These are phyloP conservation scores for Rapana venosa DNA, from an alignment of 2,888 invertebrate genomes.

Conservation along the genomic window DNA sequence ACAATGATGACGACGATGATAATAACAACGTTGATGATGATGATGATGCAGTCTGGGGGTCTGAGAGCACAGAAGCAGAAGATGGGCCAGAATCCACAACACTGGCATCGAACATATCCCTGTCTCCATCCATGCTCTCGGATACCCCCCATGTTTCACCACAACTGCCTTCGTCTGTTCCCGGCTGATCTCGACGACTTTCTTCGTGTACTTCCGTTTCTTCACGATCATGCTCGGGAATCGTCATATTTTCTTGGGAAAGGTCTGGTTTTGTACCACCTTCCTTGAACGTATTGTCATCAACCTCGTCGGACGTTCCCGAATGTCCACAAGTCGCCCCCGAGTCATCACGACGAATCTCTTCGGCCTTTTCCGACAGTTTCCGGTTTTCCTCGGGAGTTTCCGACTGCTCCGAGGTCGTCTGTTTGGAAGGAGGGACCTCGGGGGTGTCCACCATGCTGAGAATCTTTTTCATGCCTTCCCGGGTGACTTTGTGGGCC, in stretches of 20 bases:
- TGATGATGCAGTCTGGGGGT: no score
- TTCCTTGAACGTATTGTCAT: no score
- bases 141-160: not conserved
- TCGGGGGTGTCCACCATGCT: conserved; percentile 84
- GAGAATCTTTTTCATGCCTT: conserved; percentile 92
- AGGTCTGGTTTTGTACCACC: not conserved
- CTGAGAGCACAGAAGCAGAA: no score
- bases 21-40: no score
- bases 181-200: not conserved
- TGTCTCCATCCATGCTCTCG: not conserved
- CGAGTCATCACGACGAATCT: no score
- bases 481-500: conserved; percentile 93
- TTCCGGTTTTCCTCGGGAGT: no score
- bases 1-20: no score
- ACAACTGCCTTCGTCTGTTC: not conserved
- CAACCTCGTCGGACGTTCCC: no score
- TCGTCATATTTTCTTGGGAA: not conserved
- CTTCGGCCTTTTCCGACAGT: no score
- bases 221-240: not conserved
- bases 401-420: not conserved
- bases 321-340: no score
- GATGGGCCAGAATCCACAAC: no score
- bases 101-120: no score
- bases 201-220: not conserved
- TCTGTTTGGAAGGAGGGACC: not conserved